Base-by-base conservation (phyloP, 2,113 vertebrate genomes). In the Lynx canadensis region DNA sequence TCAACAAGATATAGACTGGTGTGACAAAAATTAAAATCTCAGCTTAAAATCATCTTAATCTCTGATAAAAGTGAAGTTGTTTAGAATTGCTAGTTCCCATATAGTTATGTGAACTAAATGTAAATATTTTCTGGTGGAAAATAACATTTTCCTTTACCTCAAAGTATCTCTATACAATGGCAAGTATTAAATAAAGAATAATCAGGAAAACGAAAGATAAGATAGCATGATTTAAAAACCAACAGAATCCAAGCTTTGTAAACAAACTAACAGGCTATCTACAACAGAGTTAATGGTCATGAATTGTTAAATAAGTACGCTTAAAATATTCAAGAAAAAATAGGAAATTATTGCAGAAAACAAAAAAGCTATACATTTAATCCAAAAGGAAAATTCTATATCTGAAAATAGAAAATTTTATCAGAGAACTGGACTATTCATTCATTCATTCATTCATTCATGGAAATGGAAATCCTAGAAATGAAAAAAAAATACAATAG, bases 281-380 rank as follows among this genome's bases (percentile, higher is more conserved):
- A 36, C 7, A 31, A 41, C 14, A 27, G 25, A 78, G 18, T 38
- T 86, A 79, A 66, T 83, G 16, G 27, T 50, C 27, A 38, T 74
- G n/a, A 23, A 19, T 10, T 52, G 7, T 82, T 38, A 82, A 95
- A 89, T 57, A 79, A 71, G 10, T 15, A 80, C 11, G 10, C 19
- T 86, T 85, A 78, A 84, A 65, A 86, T 60, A 91, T 79, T 78
- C 36, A 86, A 71, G 38, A 41, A 50, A 69, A 95, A 85, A 78
- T 10, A 29, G 3, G 31, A 79, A 91, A 69, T 48, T 25, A 38
- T 50, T 36, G 19, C 25, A 91, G 12, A 86, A 79, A 69, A 50
- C 11, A 21, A 69, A 86, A 84, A 71, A 31, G 12, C 9, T 69
- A 60, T 41, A 71, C 33, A 79, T 91, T 4, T 60, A 27, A 71